phyloP scores from a whole-genome alignment of 2,113 vertebrate species.

The Tauraco erythrolophus region DNA sequence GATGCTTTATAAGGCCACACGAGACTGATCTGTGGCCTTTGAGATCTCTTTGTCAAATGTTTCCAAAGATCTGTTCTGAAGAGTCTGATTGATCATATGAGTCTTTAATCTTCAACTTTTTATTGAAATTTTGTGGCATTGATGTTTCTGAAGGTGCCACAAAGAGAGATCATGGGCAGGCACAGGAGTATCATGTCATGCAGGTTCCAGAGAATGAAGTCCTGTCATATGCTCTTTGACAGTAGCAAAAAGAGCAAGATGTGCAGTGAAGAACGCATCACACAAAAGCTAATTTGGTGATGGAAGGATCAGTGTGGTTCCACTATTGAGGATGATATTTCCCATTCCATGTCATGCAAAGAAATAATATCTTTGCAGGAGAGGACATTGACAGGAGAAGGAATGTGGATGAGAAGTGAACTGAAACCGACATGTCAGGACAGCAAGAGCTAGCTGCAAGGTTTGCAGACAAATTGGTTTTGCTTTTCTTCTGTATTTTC shows the following conservation, averaged over 20 bases:
- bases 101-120: not conserved
- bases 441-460: not conserved
- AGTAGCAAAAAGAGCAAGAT: not conserved
- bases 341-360: not conserved
- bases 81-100: not conserved
- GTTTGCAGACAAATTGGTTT: not conserved
- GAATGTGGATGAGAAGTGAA: not conserved
- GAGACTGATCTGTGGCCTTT: not conserved
- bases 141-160: not conserved
- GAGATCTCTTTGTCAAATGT: not conserved
- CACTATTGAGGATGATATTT: not conserved
- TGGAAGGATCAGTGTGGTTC: not conserved
- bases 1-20: not conserved
- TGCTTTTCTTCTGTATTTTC: not conserved
- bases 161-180: not conserved
- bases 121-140: not conserved
- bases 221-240: not conserved
- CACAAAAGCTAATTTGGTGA: not conserved
- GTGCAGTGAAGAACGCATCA: not conserved
- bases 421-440: not conserved
- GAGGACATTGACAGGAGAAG: not conserved
- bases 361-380: not conserved
- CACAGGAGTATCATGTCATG: not conserved
- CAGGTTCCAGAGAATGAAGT: not conserved
- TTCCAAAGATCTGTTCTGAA: not conserved